phyloP scores from a whole-genome alignment of 2,113 vertebrate species.

The Archocentrus centrarchus region DNA sequence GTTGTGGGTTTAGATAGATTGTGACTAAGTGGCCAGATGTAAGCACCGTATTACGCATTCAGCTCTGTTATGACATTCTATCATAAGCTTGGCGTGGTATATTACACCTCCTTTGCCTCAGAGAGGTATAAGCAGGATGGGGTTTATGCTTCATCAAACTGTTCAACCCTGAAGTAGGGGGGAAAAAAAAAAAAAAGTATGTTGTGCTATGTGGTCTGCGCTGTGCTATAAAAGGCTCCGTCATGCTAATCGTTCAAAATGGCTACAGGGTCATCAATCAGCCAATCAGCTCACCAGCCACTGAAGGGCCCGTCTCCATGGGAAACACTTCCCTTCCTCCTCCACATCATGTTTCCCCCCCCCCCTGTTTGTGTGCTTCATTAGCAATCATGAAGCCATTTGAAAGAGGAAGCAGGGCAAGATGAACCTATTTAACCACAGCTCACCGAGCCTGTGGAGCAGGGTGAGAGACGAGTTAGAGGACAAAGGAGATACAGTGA shows the following conservation, averaged over 20 bases:
- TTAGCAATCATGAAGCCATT: conserved; percentile 71
- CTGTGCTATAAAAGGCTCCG: conserved; percentile 57
- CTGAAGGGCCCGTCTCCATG: conserved; percentile 54
- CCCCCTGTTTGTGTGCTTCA: conserved; percentile 56
- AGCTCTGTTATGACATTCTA: conserved; percentile 2
- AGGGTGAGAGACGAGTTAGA: background rate
- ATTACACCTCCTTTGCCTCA: background rate
- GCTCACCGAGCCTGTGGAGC: conserved; percentile 37
- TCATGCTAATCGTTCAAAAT: conserved; percentile 62
- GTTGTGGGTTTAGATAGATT: conserved; percentile 9
- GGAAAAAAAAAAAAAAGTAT: background rate
- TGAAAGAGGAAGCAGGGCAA: conserved; percentile 59
- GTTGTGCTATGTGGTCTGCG: conserved; percentile 15
- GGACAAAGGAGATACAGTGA: background rate
- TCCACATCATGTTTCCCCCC: conserved; percentile 33
- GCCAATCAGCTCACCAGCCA: conserved; percentile 52
- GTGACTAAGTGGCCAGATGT: conserved; percentile 35
- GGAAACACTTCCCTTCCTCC: conserved; percentile 57
- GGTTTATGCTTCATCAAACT: background rate
- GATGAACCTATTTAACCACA: conserved; percentile 54
- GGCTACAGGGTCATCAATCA: conserved; percentile 66
- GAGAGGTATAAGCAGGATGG: background rate
- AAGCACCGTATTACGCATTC: background rate
- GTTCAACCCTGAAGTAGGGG: background rate
- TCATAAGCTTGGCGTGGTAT: background rate